phyloP scores from a whole-genome alignment of 2,888 invertebrate species.

The Brachypalpus laphriformis region DNA sequence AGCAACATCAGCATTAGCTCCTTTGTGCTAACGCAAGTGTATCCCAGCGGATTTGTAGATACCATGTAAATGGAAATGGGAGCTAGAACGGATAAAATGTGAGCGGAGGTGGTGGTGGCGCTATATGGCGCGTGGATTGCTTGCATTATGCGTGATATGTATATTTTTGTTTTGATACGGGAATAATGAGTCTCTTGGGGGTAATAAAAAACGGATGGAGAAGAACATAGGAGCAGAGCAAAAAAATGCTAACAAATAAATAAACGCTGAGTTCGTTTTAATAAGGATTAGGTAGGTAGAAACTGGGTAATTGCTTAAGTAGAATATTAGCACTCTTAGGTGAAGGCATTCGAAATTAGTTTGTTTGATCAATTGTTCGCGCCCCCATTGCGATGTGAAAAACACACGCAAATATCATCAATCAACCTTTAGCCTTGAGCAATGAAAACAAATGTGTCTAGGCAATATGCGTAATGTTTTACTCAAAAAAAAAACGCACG shows the following conservation, averaged over 20 bases:
- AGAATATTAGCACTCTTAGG: slow-evolving; percentile 48
- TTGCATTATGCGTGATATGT: slow-evolving; percentile 66
- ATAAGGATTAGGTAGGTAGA: too few species aligned
- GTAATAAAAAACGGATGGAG: slow-evolving; percentile 54
- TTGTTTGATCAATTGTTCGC: slow-evolving; percentile 72
- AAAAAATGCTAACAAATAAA: too few species aligned
- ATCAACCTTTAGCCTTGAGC: slow-evolving; percentile 41
- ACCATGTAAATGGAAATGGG: slow-evolving; percentile 63
- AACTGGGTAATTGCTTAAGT: slow-evolving; percentile 40
- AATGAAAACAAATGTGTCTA: slow-evolving; percentile 9
- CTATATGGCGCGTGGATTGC: slow-evolving; percentile 70
- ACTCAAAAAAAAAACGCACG: not conserved
- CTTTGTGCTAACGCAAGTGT: slow-evolving; percentile 40
- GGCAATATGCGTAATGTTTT: slow-evolving; percentile 6
- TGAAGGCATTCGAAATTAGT: slow-evolving; percentile 26
- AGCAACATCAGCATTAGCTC: slow-evolving; percentile 21
- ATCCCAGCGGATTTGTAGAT: slow-evolving; percentile 62
- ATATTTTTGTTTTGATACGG: slow-evolving; percentile 55
- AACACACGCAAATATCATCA: slow-evolving; percentile 58
- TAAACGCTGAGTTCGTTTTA: too few species aligned
- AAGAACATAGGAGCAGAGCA: not conserved
- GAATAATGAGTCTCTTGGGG: slow-evolving; percentile 67
- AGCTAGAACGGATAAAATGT: not conserved
- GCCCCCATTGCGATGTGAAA: slow-evolving; percentile 5
- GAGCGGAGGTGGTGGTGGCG: slow-evolving; percentile 37